Conservation (phyloP, 2,113 vertebrate genomes). For the Tor tambroides region DNA sequence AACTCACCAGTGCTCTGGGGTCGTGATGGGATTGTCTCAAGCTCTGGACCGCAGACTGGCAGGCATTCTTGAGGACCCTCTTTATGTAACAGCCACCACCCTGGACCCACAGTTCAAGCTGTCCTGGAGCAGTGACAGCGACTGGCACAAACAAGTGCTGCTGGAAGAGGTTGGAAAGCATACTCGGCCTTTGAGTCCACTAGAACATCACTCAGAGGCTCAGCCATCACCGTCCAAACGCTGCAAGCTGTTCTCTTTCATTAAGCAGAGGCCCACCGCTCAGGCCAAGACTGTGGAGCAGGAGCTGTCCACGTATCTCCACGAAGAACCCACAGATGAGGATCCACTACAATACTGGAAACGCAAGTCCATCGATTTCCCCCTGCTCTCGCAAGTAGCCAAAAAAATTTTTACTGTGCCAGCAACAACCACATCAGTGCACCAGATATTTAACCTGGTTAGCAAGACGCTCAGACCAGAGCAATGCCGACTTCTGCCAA, state of each 20-base stretch:
- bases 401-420: constrained; percentile 79
- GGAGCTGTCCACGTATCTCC: constrained; percentile 76
- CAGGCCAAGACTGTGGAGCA: constrained; percentile 81
- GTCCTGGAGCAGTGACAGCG: constrained; percentile 80
- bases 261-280: constrained; percentile 77
- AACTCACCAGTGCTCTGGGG: constrained; percentile 71
- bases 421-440: constrained; percentile 74
- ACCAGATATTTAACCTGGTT: constrained; percentile 73
- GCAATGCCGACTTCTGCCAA: constrained; percentile 69
- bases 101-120: constrained; percentile 83
- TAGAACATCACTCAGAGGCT: constrained; percentile 67
- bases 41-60: constrained; percentile 72
- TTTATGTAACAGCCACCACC: constrained; percentile 78
- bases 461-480: constrained; percentile 66
- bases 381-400: constrained; percentile 77
- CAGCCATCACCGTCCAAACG: constrained; percentile 72
- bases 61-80: constrained; percentile 76
- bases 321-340: constrained; percentile 79
- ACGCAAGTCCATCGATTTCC: constrained; percentile 80
- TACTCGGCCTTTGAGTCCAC: constrained; percentile 62
- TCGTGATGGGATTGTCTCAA: constrained; percentile 71
- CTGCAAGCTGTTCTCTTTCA: constrained; percentile 81
- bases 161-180: constrained; percentile 77
- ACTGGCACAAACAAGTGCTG: constrained; percentile 79
- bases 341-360: constrained; percentile 80